Percentiles rank a stretch among this genome's conserved stretches.
Conservation (phyloP, 2,888 invertebrate species). For the Hirtodrosophila trivittata region DNA sequence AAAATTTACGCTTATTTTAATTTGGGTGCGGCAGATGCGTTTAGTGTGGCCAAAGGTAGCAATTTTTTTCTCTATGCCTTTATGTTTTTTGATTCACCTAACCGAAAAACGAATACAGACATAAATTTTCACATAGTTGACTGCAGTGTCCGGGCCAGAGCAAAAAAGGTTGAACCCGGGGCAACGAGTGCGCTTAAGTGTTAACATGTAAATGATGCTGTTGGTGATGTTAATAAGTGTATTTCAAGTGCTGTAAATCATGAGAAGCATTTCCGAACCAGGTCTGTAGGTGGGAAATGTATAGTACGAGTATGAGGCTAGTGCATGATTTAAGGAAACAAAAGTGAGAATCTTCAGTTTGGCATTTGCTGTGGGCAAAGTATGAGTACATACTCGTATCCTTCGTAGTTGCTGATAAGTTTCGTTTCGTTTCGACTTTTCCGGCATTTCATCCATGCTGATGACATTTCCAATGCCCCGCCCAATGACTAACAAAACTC, state of each 20-base stretch:
- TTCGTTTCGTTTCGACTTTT: slow-evolving; percentile 80
- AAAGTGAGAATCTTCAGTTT: slow-evolving; percentile 37
- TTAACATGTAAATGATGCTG: slow-evolving; percentile 82
- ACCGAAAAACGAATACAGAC: slow-evolving; percentile 50
- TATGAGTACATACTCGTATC: slow-evolving; percentile 45
- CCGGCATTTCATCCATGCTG: slow-evolving; percentile 80
- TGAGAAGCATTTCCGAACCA: slow-evolving; percentile 49
- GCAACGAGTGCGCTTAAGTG: slow-evolving; percentile 81
- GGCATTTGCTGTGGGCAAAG: slow-evolving; percentile 16
- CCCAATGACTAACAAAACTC: slow-evolving; percentile 68
- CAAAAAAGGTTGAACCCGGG: slow-evolving; percentile 4
- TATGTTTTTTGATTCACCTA: slow-evolving; percentile 20
- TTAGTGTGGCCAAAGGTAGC: slow-evolving; percentile 44
- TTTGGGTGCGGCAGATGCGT: slow-evolving; percentile 71
- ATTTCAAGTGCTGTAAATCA: slow-evolving; percentile 68
- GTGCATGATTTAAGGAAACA: background rate
- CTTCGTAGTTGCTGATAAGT: slow-evolving; percentile 80
- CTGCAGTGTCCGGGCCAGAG: slow-evolving; percentile 32
- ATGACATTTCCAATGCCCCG: slow-evolving; percentile 74
- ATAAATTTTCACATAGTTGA: slow-evolving; percentile 65
- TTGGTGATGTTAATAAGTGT: slow-evolving; percentile 75
- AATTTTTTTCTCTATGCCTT: slow-evolving; percentile 5
- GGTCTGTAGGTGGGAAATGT: slow-evolving; percentile 14
- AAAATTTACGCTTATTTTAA: slow-evolving; percentile 81
- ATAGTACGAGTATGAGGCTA: too few species aligned